A percentile compares a stretch with the other conserved stretches of the same genome.
Conservation (phyloP, 2,888 invertebrate genomes). For the Ametastegia equiseti region DNA sequence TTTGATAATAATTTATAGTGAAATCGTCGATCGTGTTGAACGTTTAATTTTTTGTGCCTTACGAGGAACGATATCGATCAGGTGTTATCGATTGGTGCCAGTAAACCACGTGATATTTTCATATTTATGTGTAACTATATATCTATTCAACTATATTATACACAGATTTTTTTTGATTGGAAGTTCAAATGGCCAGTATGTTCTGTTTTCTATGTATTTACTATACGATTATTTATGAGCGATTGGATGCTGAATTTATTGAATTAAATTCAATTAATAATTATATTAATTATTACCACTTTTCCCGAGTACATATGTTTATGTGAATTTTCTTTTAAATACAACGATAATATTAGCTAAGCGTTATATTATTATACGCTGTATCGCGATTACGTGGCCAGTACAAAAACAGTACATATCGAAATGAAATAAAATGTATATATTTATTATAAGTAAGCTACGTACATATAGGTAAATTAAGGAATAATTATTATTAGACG, state of each 20-base stretch:
- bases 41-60: not conserved
- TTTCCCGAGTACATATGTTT: not conserved
- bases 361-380: not conserved
- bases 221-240: not conserved
- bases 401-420: conserved; percentile 9
- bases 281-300: conserved; percentile 23
- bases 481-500: conserved; percentile 16
- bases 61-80: not conserved
- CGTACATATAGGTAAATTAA: not conserved
- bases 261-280: conserved; percentile 4
- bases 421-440: conserved; percentile 20
- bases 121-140: not conserved
- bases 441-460: not conserved
- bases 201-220: not conserved
- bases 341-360: conserved; percentile 3
- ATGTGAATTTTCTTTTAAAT: not conserved
- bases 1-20: not conserved
- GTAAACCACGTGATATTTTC: conserved; percentile 42
- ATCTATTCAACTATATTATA: not conserved
- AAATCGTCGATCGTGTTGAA: too few relatives aligned
- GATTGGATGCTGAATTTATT: conserved; percentile 25
- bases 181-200: conserved; percentile 4
- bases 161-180: not conserved
- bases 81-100: conserved; percentile 23
- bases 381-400: conserved; percentile 18